phyloP scores from a whole-genome alignment of 1,140 invertebrate genomes.

The Acromyrmex echinatior region DNA sequence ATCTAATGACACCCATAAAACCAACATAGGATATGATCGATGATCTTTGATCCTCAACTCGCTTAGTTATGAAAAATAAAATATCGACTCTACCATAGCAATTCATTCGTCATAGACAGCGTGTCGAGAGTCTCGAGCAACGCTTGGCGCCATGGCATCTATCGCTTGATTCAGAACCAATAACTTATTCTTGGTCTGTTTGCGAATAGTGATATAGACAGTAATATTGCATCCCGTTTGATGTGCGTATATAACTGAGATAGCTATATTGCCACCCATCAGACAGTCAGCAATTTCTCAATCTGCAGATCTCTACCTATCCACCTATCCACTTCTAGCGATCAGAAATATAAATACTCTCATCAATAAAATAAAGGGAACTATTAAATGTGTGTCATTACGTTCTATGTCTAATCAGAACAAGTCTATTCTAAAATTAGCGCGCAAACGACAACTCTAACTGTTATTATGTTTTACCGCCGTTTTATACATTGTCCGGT shows the following conservation, averaged over 20 bases:
- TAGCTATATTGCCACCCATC: slow-evolving; percentile 57
- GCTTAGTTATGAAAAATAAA: slow-evolving; percentile 49
- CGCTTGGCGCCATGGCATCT: slow-evolving; percentile 65
- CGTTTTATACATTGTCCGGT: slow-evolving; percentile 23
- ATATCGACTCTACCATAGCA: slow-evolving; percentile 40
- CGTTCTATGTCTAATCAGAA: slow-evolving; percentile 4
- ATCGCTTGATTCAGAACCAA: slow-evolving; percentile 62
- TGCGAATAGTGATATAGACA: slow-evolving; percentile 71
- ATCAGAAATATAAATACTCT: slow-evolving; percentile 26
- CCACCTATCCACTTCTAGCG: not conserved
- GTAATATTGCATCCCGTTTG: slow-evolving; percentile 61
- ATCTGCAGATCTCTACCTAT: slow-evolving; percentile 26
- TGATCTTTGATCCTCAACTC: slow-evolving; percentile 35
- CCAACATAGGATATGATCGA: slow-evolving; percentile 27
- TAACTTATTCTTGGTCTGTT: slow-evolving; percentile 61
- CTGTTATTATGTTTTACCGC: not conserved
- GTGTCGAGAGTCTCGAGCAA: slow-evolving; percentile 57
- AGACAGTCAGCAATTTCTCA: slow-evolving; percentile 61
- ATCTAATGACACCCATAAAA: slow-evolving; percentile 34
- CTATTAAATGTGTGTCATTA: not conserved
- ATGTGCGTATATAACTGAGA: slow-evolving; percentile 60
- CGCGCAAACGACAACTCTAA: not conserved
- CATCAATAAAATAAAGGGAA: slow-evolving; percentile 21
- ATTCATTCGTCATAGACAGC: slow-evolving; percentile 61
- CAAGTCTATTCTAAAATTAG: not conserved